Conservation (phyloP, 2,888 invertebrate genomes). For the Agrochola circellaris region DNA sequence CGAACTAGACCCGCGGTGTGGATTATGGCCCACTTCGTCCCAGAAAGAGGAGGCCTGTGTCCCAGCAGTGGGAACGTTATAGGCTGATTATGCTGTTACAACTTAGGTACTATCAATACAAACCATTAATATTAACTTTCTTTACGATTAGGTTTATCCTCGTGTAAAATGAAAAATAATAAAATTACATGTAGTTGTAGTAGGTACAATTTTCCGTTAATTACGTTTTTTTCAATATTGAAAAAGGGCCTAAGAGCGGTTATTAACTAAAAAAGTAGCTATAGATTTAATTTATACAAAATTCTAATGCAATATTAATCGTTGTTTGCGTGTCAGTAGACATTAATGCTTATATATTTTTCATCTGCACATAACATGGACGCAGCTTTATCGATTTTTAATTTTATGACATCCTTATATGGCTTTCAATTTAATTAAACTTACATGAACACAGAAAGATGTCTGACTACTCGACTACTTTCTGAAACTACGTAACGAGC, state of each 20-base stretch:
- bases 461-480: constrained; percentile 18
- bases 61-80: too few relatives aligned
- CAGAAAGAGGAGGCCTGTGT: too few relatives aligned
- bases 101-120: too few relatives aligned
- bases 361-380: constrained; percentile 24
- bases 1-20: too few relatives aligned
- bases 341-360: constrained; percentile 41
- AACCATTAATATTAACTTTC: background rate
- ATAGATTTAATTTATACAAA: constrained; percentile 26
- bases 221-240: background rate
- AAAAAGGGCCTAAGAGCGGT: constrained; percentile 20
- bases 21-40: too few relatives aligned
- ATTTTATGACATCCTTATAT: constrained; percentile 39
- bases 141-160: background rate
- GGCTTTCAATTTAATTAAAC: constrained; percentile 42
- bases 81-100: too few relatives aligned
- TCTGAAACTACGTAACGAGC: constrained; percentile 17
- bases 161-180: background rate
- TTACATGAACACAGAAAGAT: constrained; percentile 44
- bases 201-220: background rate
- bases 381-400: constrained; percentile 37
- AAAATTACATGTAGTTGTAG: background rate
- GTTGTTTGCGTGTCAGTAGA: constrained; percentile 40
- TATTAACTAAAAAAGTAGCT: constrained; percentile 31
- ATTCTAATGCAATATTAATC: constrained; percentile 38